Conservation (phyloP, 2,113 vertebrate genomes). For the Neodon shergylaensis region DNA sequence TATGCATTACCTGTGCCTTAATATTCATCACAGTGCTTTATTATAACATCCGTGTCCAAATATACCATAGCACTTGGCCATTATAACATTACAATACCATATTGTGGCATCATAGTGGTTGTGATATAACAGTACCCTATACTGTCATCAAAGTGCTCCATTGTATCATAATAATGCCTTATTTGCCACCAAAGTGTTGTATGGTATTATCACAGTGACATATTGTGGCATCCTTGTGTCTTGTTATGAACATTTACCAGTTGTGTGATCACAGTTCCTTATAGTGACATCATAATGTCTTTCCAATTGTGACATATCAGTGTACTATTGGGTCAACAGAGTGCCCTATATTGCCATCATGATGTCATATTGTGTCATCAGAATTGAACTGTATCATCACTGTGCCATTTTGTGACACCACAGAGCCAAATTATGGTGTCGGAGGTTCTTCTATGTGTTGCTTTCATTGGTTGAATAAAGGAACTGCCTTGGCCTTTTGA, state of each 20-base stretch:
- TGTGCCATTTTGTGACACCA: not conserved
- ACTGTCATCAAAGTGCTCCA: no score
- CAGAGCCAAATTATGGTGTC: no score
- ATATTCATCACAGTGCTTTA: not conserved
- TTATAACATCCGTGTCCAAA: not conserved
- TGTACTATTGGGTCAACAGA: not conserved
- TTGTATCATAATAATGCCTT: no score
- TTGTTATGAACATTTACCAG: no score
- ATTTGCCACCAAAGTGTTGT: not conserved
- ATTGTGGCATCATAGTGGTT: no score
- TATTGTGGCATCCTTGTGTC: not conserved
- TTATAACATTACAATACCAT: not conserved
- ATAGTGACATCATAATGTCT: not conserved
- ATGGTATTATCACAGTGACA: not conserved
- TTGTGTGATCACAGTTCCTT: not conserved
- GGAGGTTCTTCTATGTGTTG: no score
- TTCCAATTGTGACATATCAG: not conserved
- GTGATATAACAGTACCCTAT: no score
- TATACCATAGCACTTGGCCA: not conserved
- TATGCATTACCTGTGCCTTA: not conserved
- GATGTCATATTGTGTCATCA: not conserved
- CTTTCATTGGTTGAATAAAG: no score
- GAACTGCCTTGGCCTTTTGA: no score
- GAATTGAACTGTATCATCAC: not conserved
- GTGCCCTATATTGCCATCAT: not conserved